Evolutionary conservation across 2,888 invertebrate genomes (phyloP).

Genomic region (Tiphia femorata): DNA sequence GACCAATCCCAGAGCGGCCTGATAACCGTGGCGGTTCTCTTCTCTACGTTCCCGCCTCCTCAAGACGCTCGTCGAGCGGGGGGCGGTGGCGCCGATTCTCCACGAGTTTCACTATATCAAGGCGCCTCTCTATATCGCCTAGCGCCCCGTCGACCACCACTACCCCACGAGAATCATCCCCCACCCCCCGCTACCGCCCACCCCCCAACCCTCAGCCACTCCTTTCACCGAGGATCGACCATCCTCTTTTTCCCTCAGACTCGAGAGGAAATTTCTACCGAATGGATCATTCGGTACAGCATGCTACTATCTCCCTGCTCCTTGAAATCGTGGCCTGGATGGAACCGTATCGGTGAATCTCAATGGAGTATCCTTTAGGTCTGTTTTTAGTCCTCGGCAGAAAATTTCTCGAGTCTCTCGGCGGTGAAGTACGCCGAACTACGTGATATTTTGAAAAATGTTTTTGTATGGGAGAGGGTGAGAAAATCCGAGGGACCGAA

Average conservation of each 20-base stretch:
- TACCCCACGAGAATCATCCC: background rate
- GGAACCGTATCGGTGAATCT: background rate
- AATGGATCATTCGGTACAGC: slow-evolving; percentile 1
- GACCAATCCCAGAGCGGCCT: slow-evolving; percentile 61
- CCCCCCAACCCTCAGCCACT: background rate
- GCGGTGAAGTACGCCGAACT: no score
- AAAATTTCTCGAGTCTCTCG: no score
- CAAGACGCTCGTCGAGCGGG: slow-evolving; percentile 60
- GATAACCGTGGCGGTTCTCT: slow-evolving; percentile 65
- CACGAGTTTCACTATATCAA: slow-evolving; percentile 1
- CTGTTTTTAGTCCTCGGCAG: background rate
- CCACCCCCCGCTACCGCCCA: background rate
- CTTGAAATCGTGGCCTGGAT: background rate
- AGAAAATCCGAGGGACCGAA: no score
- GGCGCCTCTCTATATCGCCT: background rate
- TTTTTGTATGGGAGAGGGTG: no score
- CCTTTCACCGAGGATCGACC: slow-evolving; percentile 30
- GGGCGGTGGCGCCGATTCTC: no score
- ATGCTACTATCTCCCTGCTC: no score
- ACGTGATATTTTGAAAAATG: no score
- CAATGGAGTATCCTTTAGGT: background rate
- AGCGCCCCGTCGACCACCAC: background rate
- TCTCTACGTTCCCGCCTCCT: slow-evolving; percentile 64
- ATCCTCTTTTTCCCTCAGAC: slow-evolving; percentile 31
- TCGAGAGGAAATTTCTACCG: slow-evolving; percentile 28